A percentile compares a stretch with the other conserved stretches of the same genome.
Evolutionary conservation across 2,113 vertebrate genomes (phyloP).

Genomic region (Sorex araneus): DNA sequence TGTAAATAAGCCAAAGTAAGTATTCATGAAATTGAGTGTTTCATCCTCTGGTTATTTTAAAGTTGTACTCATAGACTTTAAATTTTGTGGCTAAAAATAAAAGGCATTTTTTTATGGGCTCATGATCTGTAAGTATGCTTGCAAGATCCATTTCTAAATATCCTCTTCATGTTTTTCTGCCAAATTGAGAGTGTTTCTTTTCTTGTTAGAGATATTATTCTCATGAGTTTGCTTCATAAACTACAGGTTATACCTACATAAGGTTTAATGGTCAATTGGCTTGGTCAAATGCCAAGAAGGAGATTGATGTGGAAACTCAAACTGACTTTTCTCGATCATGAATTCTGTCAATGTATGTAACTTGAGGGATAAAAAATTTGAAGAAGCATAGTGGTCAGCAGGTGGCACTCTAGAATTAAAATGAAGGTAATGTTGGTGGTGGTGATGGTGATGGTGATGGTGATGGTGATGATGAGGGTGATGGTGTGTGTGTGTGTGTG

Average conservation of each 20-base stretch:
- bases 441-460: too few relatives aligned
- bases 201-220: neutral
- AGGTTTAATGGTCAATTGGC: neutral
- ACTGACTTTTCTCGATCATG: neutral
- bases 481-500: too few relatives aligned
- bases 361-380: neutral
- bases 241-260: too few relatives aligned
- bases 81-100: neutral
- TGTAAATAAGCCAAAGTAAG: neutral
- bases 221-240: neutral
- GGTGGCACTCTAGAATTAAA: slow-evolving; percentile 26
- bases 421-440: neutral
- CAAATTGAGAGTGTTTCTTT: neutral
- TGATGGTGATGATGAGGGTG: too few relatives aligned
- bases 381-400: neutral
- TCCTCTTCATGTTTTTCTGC: neutral
- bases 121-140: too few relatives aligned
- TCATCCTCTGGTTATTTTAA: neutral
- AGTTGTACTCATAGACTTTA: neutral
- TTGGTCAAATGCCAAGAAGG: neutral
- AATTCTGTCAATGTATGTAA: neutral
- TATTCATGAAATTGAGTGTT: neutral
- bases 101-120: neutral
- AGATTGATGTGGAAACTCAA: neutral
- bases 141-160: neutral